Percentiles rank a stretch among this genome's conserved stretches.
Evolutionary conservation across 64 coral and sea anemone species (phyloP).

Genomic region (Cladopsammia gracilis): DNA sequence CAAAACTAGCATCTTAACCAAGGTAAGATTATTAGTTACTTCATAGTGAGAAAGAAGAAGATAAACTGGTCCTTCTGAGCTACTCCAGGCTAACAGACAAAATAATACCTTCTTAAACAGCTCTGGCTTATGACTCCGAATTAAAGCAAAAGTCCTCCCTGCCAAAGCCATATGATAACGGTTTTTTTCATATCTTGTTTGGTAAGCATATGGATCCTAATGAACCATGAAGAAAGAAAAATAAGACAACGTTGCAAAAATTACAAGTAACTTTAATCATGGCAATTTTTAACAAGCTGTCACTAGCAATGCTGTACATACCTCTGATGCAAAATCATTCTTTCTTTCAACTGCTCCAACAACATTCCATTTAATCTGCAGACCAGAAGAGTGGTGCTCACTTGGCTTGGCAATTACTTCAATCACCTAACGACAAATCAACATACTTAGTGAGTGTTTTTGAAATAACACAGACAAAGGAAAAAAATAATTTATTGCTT

Average conservation of each 20-base stretch:
- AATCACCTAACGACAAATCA: constrained; percentile 51
- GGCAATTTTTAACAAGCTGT: too few relatives aligned
- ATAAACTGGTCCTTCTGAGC: too few relatives aligned
- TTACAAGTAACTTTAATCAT: too few relatives aligned
- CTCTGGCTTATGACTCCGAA: constrained; percentile 65
- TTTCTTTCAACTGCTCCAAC: constrained; percentile 68
- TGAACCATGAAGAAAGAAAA: not conserved
- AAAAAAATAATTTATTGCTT: too few relatives aligned
- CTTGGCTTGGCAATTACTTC: constrained; percentile 63
- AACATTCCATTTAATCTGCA: constrained; percentile 73
- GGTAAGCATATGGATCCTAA: constrained; percentile 2
- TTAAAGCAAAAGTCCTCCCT: constrained; percentile 79
- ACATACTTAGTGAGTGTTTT: not conserved
- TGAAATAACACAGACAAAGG: not conserved
- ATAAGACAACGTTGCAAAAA: not conserved
- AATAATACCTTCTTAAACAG: constrained; percentile 76
- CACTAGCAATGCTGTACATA: not conserved
- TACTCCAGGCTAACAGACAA: too few relatives aligned
- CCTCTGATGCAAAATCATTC: constrained; percentile 26
- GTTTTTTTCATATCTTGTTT: not conserved
- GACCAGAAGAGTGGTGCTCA: constrained; percentile 8
- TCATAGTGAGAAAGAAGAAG: too few relatives aligned
- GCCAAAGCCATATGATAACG: constrained; percentile 66
- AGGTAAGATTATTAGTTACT: too few relatives aligned
- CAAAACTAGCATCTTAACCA: too few relatives aligned